Evolutionary conservation across 2,113 vertebrate species (phyloP).

Genomic region (Corydoras maculifer): DNA sequence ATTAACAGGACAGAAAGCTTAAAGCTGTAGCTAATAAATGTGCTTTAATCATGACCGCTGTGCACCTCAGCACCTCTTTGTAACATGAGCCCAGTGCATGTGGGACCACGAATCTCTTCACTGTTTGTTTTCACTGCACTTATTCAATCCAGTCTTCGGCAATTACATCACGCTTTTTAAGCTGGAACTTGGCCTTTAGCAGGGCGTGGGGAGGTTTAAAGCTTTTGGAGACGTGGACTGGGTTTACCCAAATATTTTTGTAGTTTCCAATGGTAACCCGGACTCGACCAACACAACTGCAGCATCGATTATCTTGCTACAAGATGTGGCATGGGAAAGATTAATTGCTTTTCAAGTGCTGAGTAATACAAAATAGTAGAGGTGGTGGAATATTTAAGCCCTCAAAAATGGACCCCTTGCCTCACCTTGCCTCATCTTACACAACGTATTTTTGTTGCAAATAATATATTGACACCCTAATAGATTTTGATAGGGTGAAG

Average conservation of each 20-base stretch:
- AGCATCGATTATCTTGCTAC: conserved; percentile 15
- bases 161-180: conserved; percentile 37
- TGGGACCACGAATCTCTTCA: conserved; percentile 18
- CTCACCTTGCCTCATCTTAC: no score
- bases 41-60: background rate
- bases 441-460: no score
- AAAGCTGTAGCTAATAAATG: conserved; percentile 6
- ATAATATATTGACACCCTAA: no score
- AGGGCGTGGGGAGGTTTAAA: conserved; percentile 22
- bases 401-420: no score
- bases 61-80: conserved; percentile 13
- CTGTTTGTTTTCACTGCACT: conserved; percentile 41
- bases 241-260: conserved; percentile 45
- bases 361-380: background rate
- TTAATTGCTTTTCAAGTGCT: conserved; percentile 13
- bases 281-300: conserved; percentile 28
- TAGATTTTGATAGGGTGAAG: no score
- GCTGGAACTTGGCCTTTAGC: conserved; percentile 28
- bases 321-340: background rate
- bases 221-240: conserved; percentile 20
- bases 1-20: conserved; percentile 12
- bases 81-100: conserved; percentile 21
- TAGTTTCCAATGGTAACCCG: conserved; percentile 44
- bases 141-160: conserved; percentile 38
- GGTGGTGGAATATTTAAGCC: no score